Evolutionary conservation across 2,797 vertebrate genomes (phyloP), one percentile per base, ranked within the genome.

Genomic region (Phalloptychus januarius): DNA sequence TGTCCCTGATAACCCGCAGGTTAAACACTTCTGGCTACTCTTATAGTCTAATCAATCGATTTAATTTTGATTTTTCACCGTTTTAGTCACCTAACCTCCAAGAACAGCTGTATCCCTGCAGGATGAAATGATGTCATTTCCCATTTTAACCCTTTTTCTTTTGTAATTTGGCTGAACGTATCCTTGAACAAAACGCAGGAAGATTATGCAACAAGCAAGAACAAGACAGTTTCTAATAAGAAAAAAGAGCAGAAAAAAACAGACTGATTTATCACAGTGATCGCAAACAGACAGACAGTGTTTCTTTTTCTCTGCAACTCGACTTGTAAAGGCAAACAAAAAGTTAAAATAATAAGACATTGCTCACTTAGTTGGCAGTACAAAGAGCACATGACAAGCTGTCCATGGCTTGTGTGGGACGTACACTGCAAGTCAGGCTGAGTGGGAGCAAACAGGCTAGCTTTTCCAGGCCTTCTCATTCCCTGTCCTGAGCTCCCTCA

Each of bases 271-370:
- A 87, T 89, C 88, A 91, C 86, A 91, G 88, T 87, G 83, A 86
- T 87, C 77, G 72, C 80, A 90, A 85, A 90, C 76, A 85, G 85
- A 83, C 77, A 61, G 5, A 88, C 84, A 86, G 71, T 23, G 33
- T 80, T 93, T 93, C 87, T 91, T 93, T 91, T 91, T 91, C 90
- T 93, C 91, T 93, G 93, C 90, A 89, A 92, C 93, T 96, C 95
- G 81, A 95, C 95, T 95, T 75, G 76, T 96, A 94, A 96, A 94
- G 95, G 96, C 96, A 97, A 90, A 86, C 90, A 88, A 91, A 95
- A 82, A 95, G n/a, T n/a, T n/a, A n/a, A n/a, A 40, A 40, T 13
- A 48, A 92, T 87, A 94, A 94, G 2, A 76, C 28, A 77, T n/a
- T 83, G 77, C 28, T 71, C 79, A 87, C 72, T 79, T 72, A 31